phyloP scores from a whole-genome alignment of 2,113 vertebrate species.

The Pandion haliaetus region DNA sequence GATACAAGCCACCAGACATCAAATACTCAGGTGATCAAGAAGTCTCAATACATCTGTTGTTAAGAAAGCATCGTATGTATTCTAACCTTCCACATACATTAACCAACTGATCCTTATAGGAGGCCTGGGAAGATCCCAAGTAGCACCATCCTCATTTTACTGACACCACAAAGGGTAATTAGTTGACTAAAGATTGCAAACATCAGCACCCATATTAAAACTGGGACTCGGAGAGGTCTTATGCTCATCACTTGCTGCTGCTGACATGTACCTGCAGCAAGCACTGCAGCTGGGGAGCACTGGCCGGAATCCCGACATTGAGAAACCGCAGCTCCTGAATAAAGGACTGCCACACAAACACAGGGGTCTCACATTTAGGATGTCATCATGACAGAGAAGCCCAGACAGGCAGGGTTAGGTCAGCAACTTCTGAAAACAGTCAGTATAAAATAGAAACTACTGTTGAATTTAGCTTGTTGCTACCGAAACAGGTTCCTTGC shows the following conservation, averaged over 20 bases:
- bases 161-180: background rate
- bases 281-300: background rate
- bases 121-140: background rate
- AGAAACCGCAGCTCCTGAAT: background rate
- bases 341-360: background rate
- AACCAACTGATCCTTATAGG: background rate
- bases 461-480: background rate
- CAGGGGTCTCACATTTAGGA: background rate
- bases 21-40: background rate
- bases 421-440: background rate
- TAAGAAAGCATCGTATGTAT: background rate
- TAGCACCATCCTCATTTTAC: background rate
- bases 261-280: background rate
- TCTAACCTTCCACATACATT: background rate
- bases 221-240: background rate
- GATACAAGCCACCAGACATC: background rate
- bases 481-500: background rate
- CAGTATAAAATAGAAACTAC: background rate
- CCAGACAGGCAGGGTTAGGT: background rate
- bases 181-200: background rate
- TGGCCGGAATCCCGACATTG: fast-evolving
- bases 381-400: background rate
- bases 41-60: background rate
- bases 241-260: background rate
- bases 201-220: background rate